Evolutionary conservation across 2,888 invertebrate species (phyloP).

Genomic region (Synergus laeviventris): DNA sequence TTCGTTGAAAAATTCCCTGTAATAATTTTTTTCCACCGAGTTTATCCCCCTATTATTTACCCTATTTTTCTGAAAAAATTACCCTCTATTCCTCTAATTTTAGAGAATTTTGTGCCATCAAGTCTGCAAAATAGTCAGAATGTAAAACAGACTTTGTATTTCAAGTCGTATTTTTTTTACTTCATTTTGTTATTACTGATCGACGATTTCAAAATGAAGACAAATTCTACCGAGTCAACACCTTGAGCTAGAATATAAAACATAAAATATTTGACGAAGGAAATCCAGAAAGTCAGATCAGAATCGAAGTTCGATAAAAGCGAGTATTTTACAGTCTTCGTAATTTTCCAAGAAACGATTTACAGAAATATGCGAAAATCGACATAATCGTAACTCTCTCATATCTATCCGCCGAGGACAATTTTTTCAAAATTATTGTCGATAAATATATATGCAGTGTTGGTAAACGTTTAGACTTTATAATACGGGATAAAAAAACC

Average conservation of each 20-base stretch:
- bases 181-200: no score
- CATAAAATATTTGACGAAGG: neutral
- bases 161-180: neutral
- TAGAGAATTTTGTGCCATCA: no score
- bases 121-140: no score
- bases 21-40: no score
- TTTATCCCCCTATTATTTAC: no score
- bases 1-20: no score
- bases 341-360: neutral
- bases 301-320: constrained; percentile 10
- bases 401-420: neutral
- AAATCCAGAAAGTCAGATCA: constrained; percentile 9
- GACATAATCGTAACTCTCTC: neutral
- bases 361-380: neutral
- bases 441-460: neutral
- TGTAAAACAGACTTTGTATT: neutral
- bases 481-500: neutral
- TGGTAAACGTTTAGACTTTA: neutral
- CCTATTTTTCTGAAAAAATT: no score
- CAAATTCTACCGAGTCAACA: neutral
- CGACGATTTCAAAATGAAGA: neutral
- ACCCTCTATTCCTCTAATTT: no score
- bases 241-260: constrained; percentile 2
- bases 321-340: constrained; percentile 3
- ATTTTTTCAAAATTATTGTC: neutral